Percentiles rank a stretch among this genome's conserved stretches.
These are phyloP conservation scores for Brachionus manjavacas DNA, from an alignment of 1,140 invertebrate species.

Conservation along the genomic window DNA sequence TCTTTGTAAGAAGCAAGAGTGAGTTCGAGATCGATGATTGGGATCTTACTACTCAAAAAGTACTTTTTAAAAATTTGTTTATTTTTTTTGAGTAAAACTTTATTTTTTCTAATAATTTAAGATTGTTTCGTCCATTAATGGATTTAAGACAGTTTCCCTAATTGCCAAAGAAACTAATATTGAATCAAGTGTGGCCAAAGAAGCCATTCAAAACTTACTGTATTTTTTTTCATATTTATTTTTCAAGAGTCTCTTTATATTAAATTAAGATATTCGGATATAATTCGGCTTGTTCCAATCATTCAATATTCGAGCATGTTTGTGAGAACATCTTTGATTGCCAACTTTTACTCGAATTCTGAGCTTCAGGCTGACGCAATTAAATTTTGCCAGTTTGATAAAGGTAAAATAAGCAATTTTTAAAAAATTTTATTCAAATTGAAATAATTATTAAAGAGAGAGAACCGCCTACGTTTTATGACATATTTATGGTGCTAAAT, in stretches of 20 bases:
- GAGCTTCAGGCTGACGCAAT: background rate
- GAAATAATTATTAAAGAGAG: background rate
- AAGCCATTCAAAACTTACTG: slow-evolving; percentile 84
- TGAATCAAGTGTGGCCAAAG: slow-evolving; percentile 85
- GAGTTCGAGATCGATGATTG: slow-evolving; percentile 67
- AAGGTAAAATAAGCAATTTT: background rate
- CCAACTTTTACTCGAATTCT: background rate
- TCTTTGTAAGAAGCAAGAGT: slow-evolving; percentile 64
- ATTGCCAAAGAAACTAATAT: slow-evolving; percentile 70
- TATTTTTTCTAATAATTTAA: slow-evolving; percentile 44
- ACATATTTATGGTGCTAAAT: slow-evolving; percentile 17
- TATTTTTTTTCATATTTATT: slow-evolving; percentile 53
- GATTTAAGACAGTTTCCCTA: slow-evolving; percentile 75
- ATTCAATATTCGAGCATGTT: slow-evolving; percentile 63
- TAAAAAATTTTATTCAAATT: background rate
- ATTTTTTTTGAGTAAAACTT: slow-evolving; percentile 45
- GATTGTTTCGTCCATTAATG: slow-evolving; percentile 81
- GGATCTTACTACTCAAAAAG: slow-evolving; percentile 82
- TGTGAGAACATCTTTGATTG: slow-evolving; percentile 7
- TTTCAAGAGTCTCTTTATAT: background rate
- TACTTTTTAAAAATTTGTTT: background rate
- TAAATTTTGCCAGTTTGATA: slow-evolving; percentile 1
- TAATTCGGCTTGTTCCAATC: slow-evolving; percentile 76
- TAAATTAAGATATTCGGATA: slow-evolving; percentile 65
- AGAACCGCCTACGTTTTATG: slow-evolving; percentile 22